These are phyloP conservation scores for Siderastrea radians DNA, from an alignment of 92 coral and sea anemone species.

Conservation along the genomic window DNA sequence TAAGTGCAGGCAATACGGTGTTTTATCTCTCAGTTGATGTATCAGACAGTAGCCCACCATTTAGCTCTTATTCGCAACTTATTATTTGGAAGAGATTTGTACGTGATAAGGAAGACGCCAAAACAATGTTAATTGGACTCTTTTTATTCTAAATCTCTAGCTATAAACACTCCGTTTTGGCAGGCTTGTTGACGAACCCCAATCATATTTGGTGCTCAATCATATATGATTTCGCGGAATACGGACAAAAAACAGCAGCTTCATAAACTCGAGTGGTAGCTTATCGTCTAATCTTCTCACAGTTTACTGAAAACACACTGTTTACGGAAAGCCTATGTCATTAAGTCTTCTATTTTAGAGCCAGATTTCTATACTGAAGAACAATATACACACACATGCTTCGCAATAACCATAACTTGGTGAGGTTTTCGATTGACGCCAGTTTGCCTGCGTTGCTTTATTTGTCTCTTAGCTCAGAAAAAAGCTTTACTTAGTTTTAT, in stretches of 20 bases:
- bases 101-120: neutral
- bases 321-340: conserved; percentile 17
- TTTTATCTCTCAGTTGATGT: conserved; percentile 1
- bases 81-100: neutral
- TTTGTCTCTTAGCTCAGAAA: neutral
- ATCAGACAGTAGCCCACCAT: conserved; percentile 12
- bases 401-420: neutral
- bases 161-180: neutral
- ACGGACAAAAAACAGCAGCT: neutral
- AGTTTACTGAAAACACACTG: conserved; percentile 49
- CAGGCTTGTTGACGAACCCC: neutral
- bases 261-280: conserved; percentile 16
- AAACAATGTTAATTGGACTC: neutral
- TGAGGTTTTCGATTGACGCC: neutral
- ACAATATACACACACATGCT: conserved; percentile 51
- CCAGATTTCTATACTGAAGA: neutral
- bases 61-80: neutral
- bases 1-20: neutral
- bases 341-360: neutral
- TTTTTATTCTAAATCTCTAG: neutral
- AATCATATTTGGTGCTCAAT: neutral
- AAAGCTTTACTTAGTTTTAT: neutral
- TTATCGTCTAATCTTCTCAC: conserved; percentile 17
- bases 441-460: neutral
- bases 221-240: neutral